These are phyloP conservation scores for Rhamnusium bicolor DNA, from an alignment of 2,888 invertebrate genomes.

Conservation along the genomic window DNA sequence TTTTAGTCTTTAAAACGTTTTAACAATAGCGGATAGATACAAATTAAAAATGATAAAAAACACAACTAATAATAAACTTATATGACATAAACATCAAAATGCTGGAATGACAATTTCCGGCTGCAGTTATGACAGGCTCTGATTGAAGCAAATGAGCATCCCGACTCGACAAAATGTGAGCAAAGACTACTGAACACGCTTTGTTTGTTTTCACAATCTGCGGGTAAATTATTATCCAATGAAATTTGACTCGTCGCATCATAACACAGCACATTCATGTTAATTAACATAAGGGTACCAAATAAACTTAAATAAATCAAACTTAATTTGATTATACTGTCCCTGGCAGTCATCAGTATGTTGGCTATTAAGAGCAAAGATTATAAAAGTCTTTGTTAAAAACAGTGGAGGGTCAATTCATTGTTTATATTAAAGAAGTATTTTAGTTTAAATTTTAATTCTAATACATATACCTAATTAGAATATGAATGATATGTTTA, in stretches of 20 bases:
- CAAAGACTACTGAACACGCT: slow-evolving; percentile 53
- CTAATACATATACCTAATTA: too few relatives aligned
- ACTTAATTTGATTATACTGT: slow-evolving; percentile 11
- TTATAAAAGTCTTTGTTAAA: too few relatives aligned
- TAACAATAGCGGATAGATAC: slow-evolving; percentile 23
- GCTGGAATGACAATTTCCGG: slow-evolving; percentile 66
- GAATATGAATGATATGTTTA: too few relatives aligned
- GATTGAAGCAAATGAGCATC: slow-evolving; percentile 66
- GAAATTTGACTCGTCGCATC: slow-evolving; percentile 65
- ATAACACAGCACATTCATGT: slow-evolving; percentile 60
- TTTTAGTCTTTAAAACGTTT: not conserved
- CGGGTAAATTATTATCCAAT: slow-evolving; percentile 67
- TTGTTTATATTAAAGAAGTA: slow-evolving; percentile 17
- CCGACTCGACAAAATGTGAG: slow-evolving; percentile 58
- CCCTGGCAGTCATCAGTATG: slow-evolving; percentile 5
- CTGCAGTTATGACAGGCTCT: slow-evolving; percentile 64
- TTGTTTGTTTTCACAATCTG: slow-evolving; percentile 66
- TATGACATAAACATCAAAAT: slow-evolving; percentile 60
- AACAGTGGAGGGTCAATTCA: not conserved
- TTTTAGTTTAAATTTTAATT: too few relatives aligned
- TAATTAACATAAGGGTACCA: slow-evolving; percentile 57
- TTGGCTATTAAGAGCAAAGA: slow-evolving; percentile 11
- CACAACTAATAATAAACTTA: slow-evolving; percentile 56
- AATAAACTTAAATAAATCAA: slow-evolving; percentile 42
- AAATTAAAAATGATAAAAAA: slow-evolving; percentile 42